Evolutionary conservation across 2,113 vertebrate species (phyloP), one percentile per base, ranked within the genome.

Genomic region (Dasyornis broadbenti): DNA sequence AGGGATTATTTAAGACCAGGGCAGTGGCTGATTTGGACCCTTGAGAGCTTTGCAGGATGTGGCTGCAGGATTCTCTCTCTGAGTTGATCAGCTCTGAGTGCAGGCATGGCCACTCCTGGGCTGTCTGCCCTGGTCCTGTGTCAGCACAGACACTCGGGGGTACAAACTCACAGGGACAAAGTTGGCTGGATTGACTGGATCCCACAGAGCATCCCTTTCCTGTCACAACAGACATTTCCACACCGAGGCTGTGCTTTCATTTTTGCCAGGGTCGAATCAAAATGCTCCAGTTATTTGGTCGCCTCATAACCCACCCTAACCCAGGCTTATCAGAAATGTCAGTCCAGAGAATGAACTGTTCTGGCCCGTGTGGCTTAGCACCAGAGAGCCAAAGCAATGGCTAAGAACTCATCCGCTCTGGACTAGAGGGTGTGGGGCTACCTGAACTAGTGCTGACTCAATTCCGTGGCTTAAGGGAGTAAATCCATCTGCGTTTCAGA

Each of bases 401-500:
- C n/a, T 66, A 14, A 42, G 45, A 72, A 7, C 54, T 31, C 20
- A 8, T 17, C 10, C 88, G 7, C 71, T 47, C 79, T 76, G 31
- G 33, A 0, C 53, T 37, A 1, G 20, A 9, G 44, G 37, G 9
- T 28, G 1, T 2, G 64, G 52, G 6, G 27, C 11, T 49, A 35
- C 23, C 33, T 40, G 59, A 72, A 40, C 14, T 42, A 12, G 31
- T 53, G 76, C 49, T 88, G 79, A 9, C 28, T 76, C 37, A 17
- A n/a, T 56, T 65, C 37, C 11, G 1, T 30, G 27, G 14, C 0
- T 68, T 40, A 5, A 65, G 26, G 56, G 26, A 45, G 2, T 40
- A 64, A 89, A 26, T 56, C 73, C 44, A 2, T 24, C 11, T 54
- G 24, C 44, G 1, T 79, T 89, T 60, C 61, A 78, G 21, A 44